A percentile compares a stretch with the other conserved stretches of the same genome.
These are phyloP conservation scores for Pycnonotus jocosus DNA, from an alignment of 2,113 vertebrate genomes.

Conservation along the genomic window DNA sequence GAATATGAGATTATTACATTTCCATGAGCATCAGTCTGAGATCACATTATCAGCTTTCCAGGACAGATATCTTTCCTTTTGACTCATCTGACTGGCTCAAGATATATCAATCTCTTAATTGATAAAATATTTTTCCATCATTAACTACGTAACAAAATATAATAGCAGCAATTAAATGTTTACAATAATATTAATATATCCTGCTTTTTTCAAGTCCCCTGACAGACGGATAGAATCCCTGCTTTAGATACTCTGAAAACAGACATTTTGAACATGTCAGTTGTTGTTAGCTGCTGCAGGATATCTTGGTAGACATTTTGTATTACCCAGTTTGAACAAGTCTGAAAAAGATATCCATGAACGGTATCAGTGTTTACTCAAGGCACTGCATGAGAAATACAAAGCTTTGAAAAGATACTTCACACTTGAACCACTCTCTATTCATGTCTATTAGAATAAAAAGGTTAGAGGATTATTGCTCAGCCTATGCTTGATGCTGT, in stretches of 20 bases:
- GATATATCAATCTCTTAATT: not conserved
- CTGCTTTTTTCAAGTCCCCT: not conserved
- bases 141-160: not conserved
- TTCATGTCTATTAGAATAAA: not conserved
- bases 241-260: not conserved
- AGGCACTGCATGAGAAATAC: not conserved
- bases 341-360: not conserved
- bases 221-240: not conserved
- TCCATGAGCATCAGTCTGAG: not conserved
- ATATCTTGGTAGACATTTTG: not conserved
- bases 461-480: not conserved
- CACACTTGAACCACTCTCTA: accelerated
- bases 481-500: not conserved
- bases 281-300: not conserved
- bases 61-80: not conserved
- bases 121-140: not conserved
- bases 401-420: not conserved
- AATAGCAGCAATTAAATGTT: not conserved
- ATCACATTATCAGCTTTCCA: not conserved
- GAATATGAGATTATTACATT: not conserved
- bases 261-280: not conserved
- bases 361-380: not conserved
- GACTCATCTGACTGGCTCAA: not conserved
- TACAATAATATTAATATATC: not conserved
- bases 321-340: not conserved